A percentile compares a stretch with the other conserved stretches of the same genome.
These are phyloP conservation scores for Sula dactylatra DNA, from an alignment of 2,113 vertebrate genomes.

Conservation along the genomic window DNA sequence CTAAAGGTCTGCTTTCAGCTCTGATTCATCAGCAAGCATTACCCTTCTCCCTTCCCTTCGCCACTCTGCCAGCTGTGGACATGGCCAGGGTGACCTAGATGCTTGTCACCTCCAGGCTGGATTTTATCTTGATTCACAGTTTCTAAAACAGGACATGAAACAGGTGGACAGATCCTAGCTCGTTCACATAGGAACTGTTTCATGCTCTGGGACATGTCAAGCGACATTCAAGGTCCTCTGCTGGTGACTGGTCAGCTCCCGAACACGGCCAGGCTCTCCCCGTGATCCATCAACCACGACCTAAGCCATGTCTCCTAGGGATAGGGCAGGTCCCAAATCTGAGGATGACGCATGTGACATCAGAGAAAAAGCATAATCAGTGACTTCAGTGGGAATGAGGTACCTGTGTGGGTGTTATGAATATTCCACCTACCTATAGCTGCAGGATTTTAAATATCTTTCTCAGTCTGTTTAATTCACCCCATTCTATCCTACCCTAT, in stretches of 20 bases:
- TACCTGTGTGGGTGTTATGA: not conserved
- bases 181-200: not conserved
- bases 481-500: not conserved
- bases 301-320: not conserved
- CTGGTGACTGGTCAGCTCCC: not conserved
- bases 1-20: conserved; percentile 19
- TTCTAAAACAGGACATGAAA: not conserved
- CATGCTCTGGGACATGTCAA: not conserved
- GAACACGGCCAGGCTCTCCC: not conserved
- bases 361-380: not conserved
- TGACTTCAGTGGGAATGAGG: not conserved
- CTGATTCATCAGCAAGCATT: not conserved
- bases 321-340: not conserved
- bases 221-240: not conserved
- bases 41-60: not conserved
- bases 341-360: not conserved
- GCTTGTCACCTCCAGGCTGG: not conserved
- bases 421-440: not conserved
- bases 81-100: conserved; percentile 13
- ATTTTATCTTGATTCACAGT: conserved; percentile 30
- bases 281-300: not conserved
- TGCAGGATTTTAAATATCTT: not conserved
- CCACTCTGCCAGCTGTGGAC: conserved; percentile 24
- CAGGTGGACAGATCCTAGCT: not conserved
- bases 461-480: not conserved